These are phyloP conservation scores for Apostichopus leukothele DNA, from an alignment of 53 echinoderm and acorn worm genomes.

Conservation along the genomic window DNA sequence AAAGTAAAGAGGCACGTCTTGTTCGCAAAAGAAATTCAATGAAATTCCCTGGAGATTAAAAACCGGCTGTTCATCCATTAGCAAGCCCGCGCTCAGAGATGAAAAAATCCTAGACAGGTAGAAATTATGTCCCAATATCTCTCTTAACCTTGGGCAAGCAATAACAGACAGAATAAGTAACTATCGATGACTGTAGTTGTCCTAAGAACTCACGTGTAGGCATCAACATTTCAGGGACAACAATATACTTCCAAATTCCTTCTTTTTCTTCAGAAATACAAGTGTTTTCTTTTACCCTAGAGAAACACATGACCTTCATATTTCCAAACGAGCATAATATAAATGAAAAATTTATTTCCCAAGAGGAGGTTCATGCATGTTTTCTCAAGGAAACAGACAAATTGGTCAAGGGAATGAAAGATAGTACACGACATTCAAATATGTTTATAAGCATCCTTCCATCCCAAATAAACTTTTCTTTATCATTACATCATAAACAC, in stretches of 20 bases:
- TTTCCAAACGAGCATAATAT: not conserved
- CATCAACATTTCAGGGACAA: constrained; percentile 16
- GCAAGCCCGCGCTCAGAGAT: constrained; percentile 33
- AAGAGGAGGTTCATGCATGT: not conserved
- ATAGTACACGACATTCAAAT: not conserved
- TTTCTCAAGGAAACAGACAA: not conserved
- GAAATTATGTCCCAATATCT: constrained; percentile 27
- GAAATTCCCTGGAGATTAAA: constrained; percentile 18
- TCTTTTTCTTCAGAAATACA: not conserved
- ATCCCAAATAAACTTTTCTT: too few relatives aligned
- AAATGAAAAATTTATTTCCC: constrained; percentile 2
- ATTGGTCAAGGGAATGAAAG: not conserved
- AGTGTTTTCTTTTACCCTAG: constrained; percentile 10
- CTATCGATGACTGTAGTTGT: constrained; percentile 3
- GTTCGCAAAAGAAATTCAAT: constrained; percentile 34
- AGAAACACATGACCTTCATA: constrained; percentile 14
- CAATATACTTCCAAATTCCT: constrained; percentile 29
- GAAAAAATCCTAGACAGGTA: constrained; percentile 22
- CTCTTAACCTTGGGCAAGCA: constrained; percentile 18
- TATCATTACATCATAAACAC: too few relatives aligned
- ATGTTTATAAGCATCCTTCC: not conserved
- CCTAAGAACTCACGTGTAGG: constrained; percentile 11
- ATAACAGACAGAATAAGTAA: constrained; percentile 6
- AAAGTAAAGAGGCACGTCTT: constrained; percentile 13
- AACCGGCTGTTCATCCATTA: constrained; percentile 41